Conservation (phyloP, 2,113 vertebrate genomes). For the Athene cunicularia region DNA sequence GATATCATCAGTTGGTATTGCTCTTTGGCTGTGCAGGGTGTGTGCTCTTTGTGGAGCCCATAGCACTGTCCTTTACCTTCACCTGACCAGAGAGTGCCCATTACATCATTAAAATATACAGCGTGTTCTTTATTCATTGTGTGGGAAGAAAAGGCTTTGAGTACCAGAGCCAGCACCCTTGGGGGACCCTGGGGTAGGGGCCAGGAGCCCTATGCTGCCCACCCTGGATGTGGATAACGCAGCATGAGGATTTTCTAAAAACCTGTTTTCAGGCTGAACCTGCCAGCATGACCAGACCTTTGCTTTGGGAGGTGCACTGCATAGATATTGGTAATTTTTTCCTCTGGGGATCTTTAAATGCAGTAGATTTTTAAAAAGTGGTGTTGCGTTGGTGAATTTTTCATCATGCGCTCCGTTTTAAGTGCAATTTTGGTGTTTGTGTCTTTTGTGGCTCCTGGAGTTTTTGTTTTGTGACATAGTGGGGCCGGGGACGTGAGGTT, state of each 20-base stretch:
- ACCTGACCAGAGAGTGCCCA: background rate
- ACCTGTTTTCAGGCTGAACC: background rate
- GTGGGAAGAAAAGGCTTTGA: background rate
- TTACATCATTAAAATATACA: background rate
- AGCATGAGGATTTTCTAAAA: background rate
- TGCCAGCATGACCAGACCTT: background rate
- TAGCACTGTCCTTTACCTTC: background rate
- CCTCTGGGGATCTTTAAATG: background rate
- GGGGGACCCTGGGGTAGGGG: background rate
- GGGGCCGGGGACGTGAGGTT: accelerated
- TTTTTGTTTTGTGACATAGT: background rate
- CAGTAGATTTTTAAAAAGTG: background rate
- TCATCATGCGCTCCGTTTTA: background rate
- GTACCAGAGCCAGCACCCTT: background rate
- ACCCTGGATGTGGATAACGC: background rate
- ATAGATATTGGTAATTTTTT: background rate
- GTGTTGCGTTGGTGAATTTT: background rate
- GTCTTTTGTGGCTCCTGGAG: accelerated
- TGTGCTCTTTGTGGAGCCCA: background rate
- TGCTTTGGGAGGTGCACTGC: background rate
- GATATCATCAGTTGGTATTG: background rate
- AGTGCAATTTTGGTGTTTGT: background rate
- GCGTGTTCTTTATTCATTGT: background rate
- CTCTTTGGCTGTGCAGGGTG: accelerated
- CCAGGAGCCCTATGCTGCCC: background rate